Base-by-base conservation (phyloP, 2,797 vertebrate genomes). In the Hippoglossus hippoglossus region DNA sequence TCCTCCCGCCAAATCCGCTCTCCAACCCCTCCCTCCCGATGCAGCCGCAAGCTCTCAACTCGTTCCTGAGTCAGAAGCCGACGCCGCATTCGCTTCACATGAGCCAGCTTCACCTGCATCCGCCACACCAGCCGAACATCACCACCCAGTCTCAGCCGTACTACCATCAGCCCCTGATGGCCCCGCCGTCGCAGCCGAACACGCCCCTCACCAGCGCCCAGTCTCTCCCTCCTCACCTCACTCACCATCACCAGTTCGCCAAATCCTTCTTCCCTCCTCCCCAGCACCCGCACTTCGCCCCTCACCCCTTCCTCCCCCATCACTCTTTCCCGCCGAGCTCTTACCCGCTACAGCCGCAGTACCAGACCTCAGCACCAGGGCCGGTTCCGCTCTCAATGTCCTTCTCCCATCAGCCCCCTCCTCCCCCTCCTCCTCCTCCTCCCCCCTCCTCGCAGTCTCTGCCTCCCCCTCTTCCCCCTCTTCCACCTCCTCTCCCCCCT, bases 141-240 rank as follows among this genome's bases (percentile, higher is more conserved):
- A 70, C 47, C 59, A 31, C 78, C 0, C 89, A 81, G 67, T 67
- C 88, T 2, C 91, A 86, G 5, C 36, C 82, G 0, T 89, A 90
- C 19, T 89, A 86, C 72, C 88, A 86, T 59, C 85, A 92, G 77
- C 92, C 93, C 25, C 71, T 79, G 0, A 63, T 86, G 12, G 16
- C 91, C 90, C 85, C 91, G 87, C 92, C 86, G 1, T 58, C 91
- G 82, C 91, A 91, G 44, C 65, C 55, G 0, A 80, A 47, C 56
- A 0, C 90, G 0, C 70, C 86, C 26, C 79, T 90, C 93, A 65
- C 85, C 60, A 57, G 67, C 94, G 85, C 93, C 87, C 94, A 79
- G 64, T 41, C 89, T 2, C 83, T 87, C 26, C 67, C 71, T 0
- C 80, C 80, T 59, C 86, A 84, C 63, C 70, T 86, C 4, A n/a